These are phyloP conservation scores for Tortricodes alternella DNA, from an alignment of 2,888 invertebrate species.

Conservation along the genomic window DNA sequence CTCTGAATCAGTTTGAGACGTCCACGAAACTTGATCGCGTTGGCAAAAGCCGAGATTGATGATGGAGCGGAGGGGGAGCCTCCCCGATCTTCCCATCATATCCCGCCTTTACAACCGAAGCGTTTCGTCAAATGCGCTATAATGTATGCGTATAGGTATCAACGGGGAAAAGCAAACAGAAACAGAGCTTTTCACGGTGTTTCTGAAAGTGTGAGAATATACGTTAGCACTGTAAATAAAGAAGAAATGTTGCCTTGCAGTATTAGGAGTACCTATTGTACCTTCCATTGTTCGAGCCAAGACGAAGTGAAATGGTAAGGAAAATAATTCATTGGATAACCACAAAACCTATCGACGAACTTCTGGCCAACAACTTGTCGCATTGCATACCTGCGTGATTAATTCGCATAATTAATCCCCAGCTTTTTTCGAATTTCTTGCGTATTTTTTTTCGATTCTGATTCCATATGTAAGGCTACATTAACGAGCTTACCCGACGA, in stretches of 20 bases:
- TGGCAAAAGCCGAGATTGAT: constrained; percentile 55
- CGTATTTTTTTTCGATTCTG: constrained; percentile 6
- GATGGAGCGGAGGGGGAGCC: constrained; percentile 30
- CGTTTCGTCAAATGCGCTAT: constrained; percentile 17
- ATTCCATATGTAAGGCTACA: neutral
- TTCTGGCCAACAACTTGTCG: neutral
- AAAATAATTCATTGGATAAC: too few species aligned
- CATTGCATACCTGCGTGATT: neutral
- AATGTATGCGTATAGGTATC: neutral
- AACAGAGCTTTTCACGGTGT: constrained; percentile 25
- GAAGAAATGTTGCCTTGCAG: too few species aligned
- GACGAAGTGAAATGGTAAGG: neutral
- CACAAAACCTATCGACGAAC: neutral
- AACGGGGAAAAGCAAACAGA: constrained; percentile 18
- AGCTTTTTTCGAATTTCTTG: neutral
- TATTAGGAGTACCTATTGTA: neutral
- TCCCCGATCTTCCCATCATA: constrained; percentile 30
- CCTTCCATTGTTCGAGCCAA: neutral
- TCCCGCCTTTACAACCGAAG: constrained; percentile 25
- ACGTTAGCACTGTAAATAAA: neutral
- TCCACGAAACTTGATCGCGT: constrained; percentile 47
- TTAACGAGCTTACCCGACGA: constrained; percentile 36
- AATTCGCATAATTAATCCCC: neutral
- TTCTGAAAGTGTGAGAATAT: neutral
- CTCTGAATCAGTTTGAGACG: constrained; percentile 43